Evolutionary conservation across 2,113 vertebrate genomes (phyloP).

Genomic region (Elephantulus edwardii): DNA sequence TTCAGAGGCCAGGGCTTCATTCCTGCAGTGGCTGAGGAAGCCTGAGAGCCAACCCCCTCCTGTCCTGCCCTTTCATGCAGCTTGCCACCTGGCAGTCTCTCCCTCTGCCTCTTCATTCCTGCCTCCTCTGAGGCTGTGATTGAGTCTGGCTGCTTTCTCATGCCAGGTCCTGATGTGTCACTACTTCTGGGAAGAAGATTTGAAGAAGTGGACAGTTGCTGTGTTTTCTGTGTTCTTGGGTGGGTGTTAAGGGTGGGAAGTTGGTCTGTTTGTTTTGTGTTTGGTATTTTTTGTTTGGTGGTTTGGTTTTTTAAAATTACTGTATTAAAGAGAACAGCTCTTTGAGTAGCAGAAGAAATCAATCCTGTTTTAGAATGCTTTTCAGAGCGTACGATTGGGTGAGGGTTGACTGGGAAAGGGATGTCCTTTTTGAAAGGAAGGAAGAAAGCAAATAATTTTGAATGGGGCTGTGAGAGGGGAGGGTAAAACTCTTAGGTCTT

Average conservation of each 20-base stretch:
- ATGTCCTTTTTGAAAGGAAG: neutral
- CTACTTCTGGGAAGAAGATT: conserved; percentile 5
- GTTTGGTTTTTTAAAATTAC: no score
- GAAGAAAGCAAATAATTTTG: neutral
- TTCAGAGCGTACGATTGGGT: neutral
- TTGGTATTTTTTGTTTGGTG: conserved; percentile 42
- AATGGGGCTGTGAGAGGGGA: neutral
- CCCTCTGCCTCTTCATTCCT: neutral
- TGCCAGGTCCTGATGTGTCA: neutral
- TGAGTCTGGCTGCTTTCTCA: neutral
- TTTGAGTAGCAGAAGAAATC: neutral
- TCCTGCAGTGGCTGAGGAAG: neutral
- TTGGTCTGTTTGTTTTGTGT: neutral
- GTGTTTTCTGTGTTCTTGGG: neutral
- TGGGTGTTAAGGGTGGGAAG: neutral
- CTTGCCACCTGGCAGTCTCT: conserved; percentile 14
- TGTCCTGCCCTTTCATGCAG: neutral
- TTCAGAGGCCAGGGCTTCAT: neutral
- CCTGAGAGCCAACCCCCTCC: neutral
- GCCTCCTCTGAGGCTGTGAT: neutral
- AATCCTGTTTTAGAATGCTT: neutral
- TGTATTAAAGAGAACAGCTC: neutral
- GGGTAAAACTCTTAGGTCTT: neutral
- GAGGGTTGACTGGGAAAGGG: neutral
- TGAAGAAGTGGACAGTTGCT: neutral